phyloP scores from a whole-genome alignment of 1,140 invertebrate species.

The Drosophila dunni region DNA sequence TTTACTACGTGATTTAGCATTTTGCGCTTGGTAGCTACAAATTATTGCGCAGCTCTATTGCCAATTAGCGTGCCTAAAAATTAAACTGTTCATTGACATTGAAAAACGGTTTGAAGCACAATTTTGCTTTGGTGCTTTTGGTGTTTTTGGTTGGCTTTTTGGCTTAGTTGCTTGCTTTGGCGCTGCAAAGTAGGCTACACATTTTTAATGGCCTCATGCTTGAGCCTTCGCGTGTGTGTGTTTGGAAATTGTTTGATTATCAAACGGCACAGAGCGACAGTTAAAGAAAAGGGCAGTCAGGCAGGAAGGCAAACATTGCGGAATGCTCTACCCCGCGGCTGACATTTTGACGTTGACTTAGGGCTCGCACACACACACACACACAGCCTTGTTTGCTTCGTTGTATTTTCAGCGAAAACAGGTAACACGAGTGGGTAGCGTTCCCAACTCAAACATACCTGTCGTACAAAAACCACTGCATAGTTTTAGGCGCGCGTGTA shows the following conservation, averaged over 20 bases:
- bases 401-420: constrained; percentile 6
- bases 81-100: constrained; percentile 53
- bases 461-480: too few species aligned
- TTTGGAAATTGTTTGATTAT: constrained; percentile 58
- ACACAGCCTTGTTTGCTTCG: neutral
- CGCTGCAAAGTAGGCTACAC: constrained; percentile 34
- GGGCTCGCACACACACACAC: constrained; percentile 1
- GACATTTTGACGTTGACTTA: constrained; percentile 68
- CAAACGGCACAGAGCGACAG: constrained; percentile 44
- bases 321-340: constrained; percentile 31
- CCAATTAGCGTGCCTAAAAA: constrained; percentile 52
- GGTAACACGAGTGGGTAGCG: neutral
- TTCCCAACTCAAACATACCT: too few species aligned
- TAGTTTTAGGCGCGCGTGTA: too few species aligned
- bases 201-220: constrained; percentile 33
- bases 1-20: neutral
- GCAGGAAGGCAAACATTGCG: constrained; percentile 23
- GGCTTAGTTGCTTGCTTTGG: neutral
- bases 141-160: neutral
- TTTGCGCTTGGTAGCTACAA: constrained; percentile 5
- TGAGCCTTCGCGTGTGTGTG: constrained; percentile 5
- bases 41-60: constrained; percentile 45
- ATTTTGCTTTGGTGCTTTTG: constrained; percentile 16
- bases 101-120: constrained; percentile 41
- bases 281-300: constrained; percentile 17